A percentile compares a stretch with the other conserved stretches of the same genome.
phyloP scores from a whole-genome alignment of 2,888 invertebrate species.

The Marronus borbonicus region DNA sequence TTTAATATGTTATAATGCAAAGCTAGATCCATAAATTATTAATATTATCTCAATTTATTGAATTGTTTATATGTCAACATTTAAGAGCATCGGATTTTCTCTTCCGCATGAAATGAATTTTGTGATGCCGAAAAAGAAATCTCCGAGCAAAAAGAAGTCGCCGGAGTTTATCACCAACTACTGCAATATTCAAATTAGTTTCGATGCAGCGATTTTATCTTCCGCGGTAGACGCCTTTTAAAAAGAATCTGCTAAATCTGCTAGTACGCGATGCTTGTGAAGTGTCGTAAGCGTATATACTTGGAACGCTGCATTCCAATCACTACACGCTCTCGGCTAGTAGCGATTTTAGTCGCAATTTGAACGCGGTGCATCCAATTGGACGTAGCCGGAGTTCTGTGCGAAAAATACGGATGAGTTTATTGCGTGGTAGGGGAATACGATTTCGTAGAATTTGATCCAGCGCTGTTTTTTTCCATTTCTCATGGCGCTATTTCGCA shows the following conservation, averaged over 20 bases:
- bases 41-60: too few relatives aligned
- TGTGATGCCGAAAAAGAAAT: too few relatives aligned
- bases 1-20: too few relatives aligned
- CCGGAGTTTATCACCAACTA: neutral
- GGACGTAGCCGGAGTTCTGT: neutral
- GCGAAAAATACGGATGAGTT: neutral
- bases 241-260: slow-evolving; percentile 9
- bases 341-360: neutral
- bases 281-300: too few relatives aligned
- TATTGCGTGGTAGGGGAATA: neutral
- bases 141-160: neutral
- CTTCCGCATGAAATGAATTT: too few relatives aligned
- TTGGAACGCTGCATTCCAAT: too few relatives aligned
- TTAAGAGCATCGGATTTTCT: too few relatives aligned
- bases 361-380: slow-evolving; percentile 1
- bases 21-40: too few relatives aligned
- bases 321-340: too few relatives aligned
- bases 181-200: slow-evolving; percentile 22
- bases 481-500: neutral
- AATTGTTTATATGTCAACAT: too few relatives aligned
- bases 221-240: neutral
- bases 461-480: neutral
- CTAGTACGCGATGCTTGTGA: too few relatives aligned
- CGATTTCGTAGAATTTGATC: neutral
- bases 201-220: slow-evolving; percentile 12